Base-by-base conservation (phyloP, 2,113 vertebrate genomes). In the human region DNA sequence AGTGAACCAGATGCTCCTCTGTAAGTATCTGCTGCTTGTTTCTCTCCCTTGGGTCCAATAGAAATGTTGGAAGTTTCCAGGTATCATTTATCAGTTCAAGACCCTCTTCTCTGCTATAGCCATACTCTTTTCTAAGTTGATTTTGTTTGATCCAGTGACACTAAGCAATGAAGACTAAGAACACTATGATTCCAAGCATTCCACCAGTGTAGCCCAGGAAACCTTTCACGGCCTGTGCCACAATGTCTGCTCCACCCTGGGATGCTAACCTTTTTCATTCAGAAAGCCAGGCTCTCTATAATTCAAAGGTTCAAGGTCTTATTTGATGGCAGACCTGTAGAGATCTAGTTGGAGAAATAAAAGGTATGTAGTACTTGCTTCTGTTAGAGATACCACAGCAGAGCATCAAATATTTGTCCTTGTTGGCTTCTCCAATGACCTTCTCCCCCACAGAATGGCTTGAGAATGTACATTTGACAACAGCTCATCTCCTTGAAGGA, bases 401-500 rank as follows among this genome's bases (percentile, higher is more conserved):
- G 11, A 38, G 1, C 13, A 61, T 59, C 30, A 45, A 5, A n/a
- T 52, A 40, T 40, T 82, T 50, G 23, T 38, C 22, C 30, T 86
- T 4, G 76, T 9, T 80, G 32, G 3, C 38, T 93, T 89, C 30
- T 61, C 3, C 8, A 16, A 17, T 52, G 20, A 48, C 2, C 10
- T 10, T 16, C 35, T 2, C 3, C 1, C 40, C 3, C 12, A 35
- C 14, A 50, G 22, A 38, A 35, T 3, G 25, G 40, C 22, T 48
- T n/a, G 27, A 55, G 40, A 66, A 82, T 45, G 25, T 64, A 55
- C 22, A 68, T 89, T 43, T 97, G 91, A 93, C 76, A 91, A 43
- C 23, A 96, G 78, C 59, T 5, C 0, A n/a, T 35, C 94, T 97
- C 89, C n/a, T 84, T 82, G 48, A 94, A 89, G 96, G 96, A 89